Base-by-base conservation (phyloP, 2,888 invertebrate species). In the Phlogophora meticulosa region DNA sequence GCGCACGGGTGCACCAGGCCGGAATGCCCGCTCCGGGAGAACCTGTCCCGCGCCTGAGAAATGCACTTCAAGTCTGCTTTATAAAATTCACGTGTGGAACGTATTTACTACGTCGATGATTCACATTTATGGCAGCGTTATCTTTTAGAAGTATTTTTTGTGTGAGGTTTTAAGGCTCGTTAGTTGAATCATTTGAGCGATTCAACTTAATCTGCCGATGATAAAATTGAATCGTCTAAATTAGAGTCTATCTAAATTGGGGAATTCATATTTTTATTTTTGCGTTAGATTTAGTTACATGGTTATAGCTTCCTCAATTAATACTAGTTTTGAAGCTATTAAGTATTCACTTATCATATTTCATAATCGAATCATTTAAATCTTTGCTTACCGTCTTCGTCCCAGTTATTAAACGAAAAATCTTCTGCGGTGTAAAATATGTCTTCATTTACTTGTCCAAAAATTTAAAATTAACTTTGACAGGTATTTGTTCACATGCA, bases 11-110 rank as follows among this genome's bases (percentile, higher is more conserved):
- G 89, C 86, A 89, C 80, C 88, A 87, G 86, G 90, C 89, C 86
- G 93, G 94, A 92, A 93, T 94, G 93, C 91, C 93, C 89, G 92
- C 89, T 90, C 89, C 88, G 87, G 80, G 60, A 85, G 90, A 94
- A 95, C 94, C 94, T 92, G 94, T 94, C 93, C 85, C 83, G 85
- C 85, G 88, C 82, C 90, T 89, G 88, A 89, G 90, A 88, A 87
- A 88, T 90, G 88, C 87, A 89, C 91, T 91, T 90, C 87, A 90
- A 86, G 90, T 89, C 86, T 87, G 87, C 88, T 90, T 88, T 89
- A 91, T 92, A 90, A 91, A 91, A 88, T 90, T 89, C 91, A 89
- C 88, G 88, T 88, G 89, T 89, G 88, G 87, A 90, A 87, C 88
- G 87, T 87, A 86, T 79, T 76, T 79, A 83, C 81, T 73, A 85